Conservation (phyloP, 1,140 invertebrate species). For the Trachymyrmex cornetzi region DNA sequence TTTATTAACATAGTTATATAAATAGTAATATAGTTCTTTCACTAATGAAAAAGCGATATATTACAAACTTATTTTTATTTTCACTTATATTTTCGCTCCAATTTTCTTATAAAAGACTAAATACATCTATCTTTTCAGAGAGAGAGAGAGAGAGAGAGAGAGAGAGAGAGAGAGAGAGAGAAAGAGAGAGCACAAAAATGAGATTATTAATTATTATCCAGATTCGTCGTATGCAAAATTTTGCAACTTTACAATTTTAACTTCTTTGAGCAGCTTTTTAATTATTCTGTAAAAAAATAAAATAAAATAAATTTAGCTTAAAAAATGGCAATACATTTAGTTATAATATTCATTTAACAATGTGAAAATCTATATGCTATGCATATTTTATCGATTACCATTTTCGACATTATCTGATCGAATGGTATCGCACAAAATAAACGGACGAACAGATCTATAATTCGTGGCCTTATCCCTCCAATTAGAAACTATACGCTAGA, state of each 20-base stretch:
- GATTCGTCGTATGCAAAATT: not conserved
- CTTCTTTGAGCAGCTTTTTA: not conserved
- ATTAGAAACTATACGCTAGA: slow-evolving; percentile 40
- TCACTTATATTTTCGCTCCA: not conserved
- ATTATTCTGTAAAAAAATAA: slow-evolving; percentile 4
- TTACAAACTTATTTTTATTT: not conserved
- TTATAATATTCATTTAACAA: slow-evolving; percentile 21
- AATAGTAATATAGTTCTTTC: not conserved
- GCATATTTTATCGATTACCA: slow-evolving; percentile 17
- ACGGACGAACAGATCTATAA: slow-evolving; percentile 46
- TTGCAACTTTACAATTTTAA: not conserved
- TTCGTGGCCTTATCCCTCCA: slow-evolving; percentile 47
- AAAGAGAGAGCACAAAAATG: not conserved
- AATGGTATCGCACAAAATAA: slow-evolving; percentile 27
- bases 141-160: no score
- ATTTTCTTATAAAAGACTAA: not conserved
- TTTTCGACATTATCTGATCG: slow-evolving; percentile 28
- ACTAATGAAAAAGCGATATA: not conserved
- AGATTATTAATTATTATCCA: not conserved
- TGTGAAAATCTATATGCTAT: not conserved
- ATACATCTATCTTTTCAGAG: not conserved
- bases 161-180: no score
- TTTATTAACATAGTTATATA: no score
- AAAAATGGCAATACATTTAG: not conserved
- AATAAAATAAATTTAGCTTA: not conserved